Percentiles rank a stretch among this genome's conserved stretches.
These are phyloP conservation scores for Lordiphosa collinella DNA, from an alignment of 1,140 invertebrate genomes.

Conservation along the genomic window DNA sequence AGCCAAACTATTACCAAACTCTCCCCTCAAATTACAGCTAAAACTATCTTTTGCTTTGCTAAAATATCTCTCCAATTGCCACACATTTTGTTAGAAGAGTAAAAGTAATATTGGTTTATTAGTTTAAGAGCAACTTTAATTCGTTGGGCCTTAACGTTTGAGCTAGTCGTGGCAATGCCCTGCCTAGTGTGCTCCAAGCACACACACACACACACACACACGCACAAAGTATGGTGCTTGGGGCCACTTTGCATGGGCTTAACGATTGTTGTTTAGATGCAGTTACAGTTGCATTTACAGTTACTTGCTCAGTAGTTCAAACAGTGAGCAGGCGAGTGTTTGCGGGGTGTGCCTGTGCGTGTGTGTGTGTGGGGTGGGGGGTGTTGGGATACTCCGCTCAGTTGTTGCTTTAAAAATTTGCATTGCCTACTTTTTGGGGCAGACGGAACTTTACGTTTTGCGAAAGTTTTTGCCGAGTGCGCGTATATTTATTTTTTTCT, in stretches of 20 bases:
- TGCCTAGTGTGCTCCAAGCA: neutral
- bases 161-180: constrained; percentile 30
- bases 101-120: too few relatives aligned
- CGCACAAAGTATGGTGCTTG: constrained; percentile 30
- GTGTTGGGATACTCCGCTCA: constrained; percentile 1
- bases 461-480: constrained; percentile 12
- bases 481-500: constrained; percentile 8
- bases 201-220: neutral
- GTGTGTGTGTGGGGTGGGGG: constrained; percentile 1
- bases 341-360: neutral
- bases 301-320: constrained; percentile 21
- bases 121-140: constrained; percentile 2
- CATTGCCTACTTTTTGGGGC: constrained; percentile 51
- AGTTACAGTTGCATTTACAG: constrained; percentile 56
- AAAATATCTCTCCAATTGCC: too few relatives aligned
- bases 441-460: constrained; percentile 3
- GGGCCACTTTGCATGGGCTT: constrained; percentile 63
- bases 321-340: neutral
- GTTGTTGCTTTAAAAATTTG: constrained; percentile 44
- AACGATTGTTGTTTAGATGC: constrained; percentile 68
- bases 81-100: too few relatives aligned
- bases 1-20: too few relatives aligned
- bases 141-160: neutral
- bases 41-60: too few relatives aligned
- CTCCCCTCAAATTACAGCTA: too few relatives aligned